Evolutionary conservation across 2,888 invertebrate genomes (phyloP), one percentile per base, ranked within the genome.

Genomic region (Drosophila suboccidentalis): DNA sequence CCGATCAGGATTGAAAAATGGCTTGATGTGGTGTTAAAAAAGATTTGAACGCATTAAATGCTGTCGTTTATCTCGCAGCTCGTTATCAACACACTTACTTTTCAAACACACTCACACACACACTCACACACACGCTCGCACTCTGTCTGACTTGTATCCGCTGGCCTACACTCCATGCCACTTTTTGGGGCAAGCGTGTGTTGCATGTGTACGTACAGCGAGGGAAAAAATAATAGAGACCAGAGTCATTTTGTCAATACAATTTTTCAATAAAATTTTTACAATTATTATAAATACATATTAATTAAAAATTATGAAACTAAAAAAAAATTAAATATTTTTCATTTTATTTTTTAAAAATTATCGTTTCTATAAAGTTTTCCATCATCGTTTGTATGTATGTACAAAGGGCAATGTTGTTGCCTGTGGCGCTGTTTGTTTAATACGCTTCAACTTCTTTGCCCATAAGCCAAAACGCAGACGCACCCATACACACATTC

Each of bases 1-100:
- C 41, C 69, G 75, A 89, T 88, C 84, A 68, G 87, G 80, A 89
- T 84, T 84, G 84, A 89, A 83, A 86, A 84, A 89, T 84, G 84
- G 75, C 77, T 83, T 82, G 89, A 83, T 86, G 80, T 70, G 78
- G 89, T 80, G 73, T 75, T 87, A 89, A 87, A 84, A 84, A 83
- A 86, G 84, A 84, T 84, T 84, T 84, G 71, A 73, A 65, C 87
- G 84, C 87, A 75, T 84, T 84, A 84, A 84, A 86, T 61, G 78
- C 73, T 71, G 70, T 83, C 87, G 84, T 89, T 84, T 84, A 89
- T 84, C 78, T 84, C 71, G 43, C 74, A 75, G 69, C 72, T 68
- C 78, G 43, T 26, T 49, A 53, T 51, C 55, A 66, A 65, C 64
- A 44, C 69, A 54, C 55, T 26, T 46, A 59, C 65, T 66, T n/a